phyloP scores from a whole-genome alignment of 2,888 invertebrate genomes.

The Anticlea derivata region DNA sequence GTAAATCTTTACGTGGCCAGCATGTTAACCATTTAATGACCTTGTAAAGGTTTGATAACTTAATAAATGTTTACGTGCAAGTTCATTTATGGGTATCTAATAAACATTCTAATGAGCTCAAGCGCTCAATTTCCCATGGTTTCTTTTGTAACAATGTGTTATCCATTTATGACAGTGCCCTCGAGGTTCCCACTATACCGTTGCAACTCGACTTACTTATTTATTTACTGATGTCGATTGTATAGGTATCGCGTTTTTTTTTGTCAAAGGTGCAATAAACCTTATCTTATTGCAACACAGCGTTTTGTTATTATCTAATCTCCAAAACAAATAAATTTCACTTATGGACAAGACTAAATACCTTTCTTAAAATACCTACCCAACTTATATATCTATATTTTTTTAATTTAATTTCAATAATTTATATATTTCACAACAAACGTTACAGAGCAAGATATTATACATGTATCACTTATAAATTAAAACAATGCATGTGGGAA shows the following conservation, averaged over 20 bases:
- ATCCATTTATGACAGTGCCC: constrained; percentile 33
- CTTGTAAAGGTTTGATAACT: constrained; percentile 27
- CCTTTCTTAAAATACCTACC: too few relatives aligned
- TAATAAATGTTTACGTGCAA: constrained; percentile 25
- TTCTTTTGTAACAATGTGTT: constrained; percentile 43
- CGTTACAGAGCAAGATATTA: too few relatives aligned
- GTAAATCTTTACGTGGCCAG: constrained; percentile 21
- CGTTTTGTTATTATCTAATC: background rate
- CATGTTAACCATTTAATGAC: constrained; percentile 13
- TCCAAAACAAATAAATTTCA: too few relatives aligned
- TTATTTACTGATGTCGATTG: constrained; percentile 34
- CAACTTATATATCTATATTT: too few relatives aligned
- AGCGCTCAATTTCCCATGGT: constrained; percentile 47
- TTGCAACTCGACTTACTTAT: constrained; percentile 22
- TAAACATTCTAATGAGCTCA: constrained; percentile 48
- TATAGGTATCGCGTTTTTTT: constrained; percentile 27
- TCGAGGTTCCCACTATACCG: constrained; percentile 42
- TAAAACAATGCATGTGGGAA: too few relatives aligned
- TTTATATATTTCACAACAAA: too few relatives aligned
- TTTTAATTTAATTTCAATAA: too few relatives aligned
- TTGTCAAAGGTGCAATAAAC: constrained; percentile 8
- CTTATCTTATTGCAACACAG: background rate
- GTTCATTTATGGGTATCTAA: constrained; percentile 36
- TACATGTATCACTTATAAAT: too few relatives aligned
- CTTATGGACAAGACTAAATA: too few relatives aligned